Evolutionary conservation across 2,113 vertebrate genomes (phyloP), one percentile per base, ranked within the genome.

Genomic region (Jacana jacana): DNA sequence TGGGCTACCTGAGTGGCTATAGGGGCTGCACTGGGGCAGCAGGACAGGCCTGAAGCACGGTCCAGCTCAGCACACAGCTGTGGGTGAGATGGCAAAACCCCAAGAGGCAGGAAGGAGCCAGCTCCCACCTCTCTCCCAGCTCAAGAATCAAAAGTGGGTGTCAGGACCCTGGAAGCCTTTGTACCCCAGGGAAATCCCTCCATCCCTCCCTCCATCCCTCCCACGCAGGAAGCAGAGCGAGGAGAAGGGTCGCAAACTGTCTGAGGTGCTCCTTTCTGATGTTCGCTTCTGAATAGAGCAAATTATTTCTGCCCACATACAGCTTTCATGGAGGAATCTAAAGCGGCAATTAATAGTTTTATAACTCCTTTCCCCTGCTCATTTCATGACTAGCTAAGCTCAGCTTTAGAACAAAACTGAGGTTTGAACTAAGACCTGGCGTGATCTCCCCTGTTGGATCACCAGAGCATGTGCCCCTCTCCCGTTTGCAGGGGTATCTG

Each of bases 291-390:
- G 92, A 91, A 79, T 7, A 84, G 65, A 93, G 86, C 46, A 57
- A 76, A 89, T 93, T 48, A 61, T 72, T 93, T 84, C 90, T 95
- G 88, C 92, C 88, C 86, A 93, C 90, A 52, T 71, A 27, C 17
- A 42, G 70, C 93, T 91, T 90, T 95, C 93, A 81, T 42, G 57
- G 11, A 57, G 69, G 73, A 91, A 79, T 49, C 27, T 48, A 78
- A 92, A 76, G 93, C 90, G 92, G 88, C 81, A 84, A 84, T 93
- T 96, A 95, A 37, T 81, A 94, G 77, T 84, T 85, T 58, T 85
- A 42, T 69, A 87, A 79, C 75, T 89, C 72, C 80, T 52, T 79
- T 86, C 52, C 68, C 68, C 61, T 84, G 37, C 73, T 77, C 15
- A 0, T 79, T 84, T 40, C 72, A 88, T 0, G 3, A 70, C 16